phyloP scores from a whole-genome alignment of 2,797 vertebrate genomes.

The Choloepus didactylus region DNA sequence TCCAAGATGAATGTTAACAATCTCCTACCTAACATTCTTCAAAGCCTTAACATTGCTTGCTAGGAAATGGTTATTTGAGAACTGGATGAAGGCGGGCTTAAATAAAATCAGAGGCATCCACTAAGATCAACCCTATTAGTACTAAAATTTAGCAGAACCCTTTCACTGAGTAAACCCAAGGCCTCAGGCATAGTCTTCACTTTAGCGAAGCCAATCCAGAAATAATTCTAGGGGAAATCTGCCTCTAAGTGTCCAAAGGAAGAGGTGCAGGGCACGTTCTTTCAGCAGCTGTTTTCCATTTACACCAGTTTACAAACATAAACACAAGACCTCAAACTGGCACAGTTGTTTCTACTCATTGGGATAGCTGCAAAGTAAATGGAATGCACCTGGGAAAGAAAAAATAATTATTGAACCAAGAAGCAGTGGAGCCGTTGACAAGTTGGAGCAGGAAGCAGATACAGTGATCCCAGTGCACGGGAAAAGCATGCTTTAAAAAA shows the following conservation, averaged over 20 bases:
- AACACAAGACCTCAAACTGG: neutral
- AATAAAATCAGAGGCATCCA: neutral
- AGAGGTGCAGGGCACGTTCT: neutral
- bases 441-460: neutral
- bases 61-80: neutral
- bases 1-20: neutral
- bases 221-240: slow-evolving; percentile 10
- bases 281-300: slow-evolving; percentile 40
- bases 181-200: neutral
- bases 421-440: neutral
- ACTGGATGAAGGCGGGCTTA: neutral
- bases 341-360: neutral
- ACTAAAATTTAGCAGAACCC: neutral
- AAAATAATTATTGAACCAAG: neutral
- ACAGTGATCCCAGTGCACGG: neutral
- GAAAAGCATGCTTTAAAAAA: neutral
- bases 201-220: neutral
- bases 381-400: neutral
- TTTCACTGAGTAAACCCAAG: neutral
- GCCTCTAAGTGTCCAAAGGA: neutral
- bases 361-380: neutral
- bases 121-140: neutral
- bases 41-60: neutral
- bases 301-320: neutral
- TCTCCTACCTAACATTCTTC: neutral